phyloP scores from a whole-genome alignment of 2,113 vertebrate species.

The Chionodraco myersi region DNA sequence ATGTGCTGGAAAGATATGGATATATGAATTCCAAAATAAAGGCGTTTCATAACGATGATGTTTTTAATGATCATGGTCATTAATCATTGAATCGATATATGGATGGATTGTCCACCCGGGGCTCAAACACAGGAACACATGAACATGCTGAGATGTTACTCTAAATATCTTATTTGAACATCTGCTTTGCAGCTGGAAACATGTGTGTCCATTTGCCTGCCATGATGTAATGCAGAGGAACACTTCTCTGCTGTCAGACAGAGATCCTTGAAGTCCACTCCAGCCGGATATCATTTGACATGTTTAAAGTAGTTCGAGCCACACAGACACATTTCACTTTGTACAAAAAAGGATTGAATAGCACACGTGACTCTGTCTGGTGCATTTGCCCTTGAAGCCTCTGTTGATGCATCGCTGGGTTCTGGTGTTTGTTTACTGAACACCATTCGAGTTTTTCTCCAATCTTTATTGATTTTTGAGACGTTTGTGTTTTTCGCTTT shows the following conservation, averaged over 20 bases:
- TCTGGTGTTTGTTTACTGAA: constrained; percentile 6
- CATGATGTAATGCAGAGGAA: not conserved
- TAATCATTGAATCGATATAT: too few species aligned
- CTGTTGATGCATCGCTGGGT: not conserved
- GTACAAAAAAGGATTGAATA: not conserved
- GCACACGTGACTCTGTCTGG: not conserved
- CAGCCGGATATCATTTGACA: not conserved
- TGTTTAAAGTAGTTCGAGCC: not conserved
- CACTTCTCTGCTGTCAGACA: not conserved
- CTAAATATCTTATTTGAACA: not conserved
- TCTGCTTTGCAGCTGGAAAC: not conserved
- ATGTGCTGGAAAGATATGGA: too few species aligned
- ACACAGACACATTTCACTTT: not conserved
- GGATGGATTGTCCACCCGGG: too few species aligned
- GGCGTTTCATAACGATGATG: too few species aligned
- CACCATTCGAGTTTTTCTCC: constrained; percentile 1
- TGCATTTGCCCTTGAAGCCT: constrained; percentile 33
- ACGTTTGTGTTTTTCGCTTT: constrained; percentile 9
- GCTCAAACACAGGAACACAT: not conserved
- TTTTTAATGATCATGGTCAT: too few species aligned
- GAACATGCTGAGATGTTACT: not conserved
- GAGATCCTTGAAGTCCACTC: not conserved
- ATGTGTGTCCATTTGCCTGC: not conserved
- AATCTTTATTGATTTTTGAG: constrained; percentile 15
- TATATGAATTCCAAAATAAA: too few species aligned